phyloP scores from a whole-genome alignment of 2,797 vertebrate genomes.

The Oreortyx pictus region DNA sequence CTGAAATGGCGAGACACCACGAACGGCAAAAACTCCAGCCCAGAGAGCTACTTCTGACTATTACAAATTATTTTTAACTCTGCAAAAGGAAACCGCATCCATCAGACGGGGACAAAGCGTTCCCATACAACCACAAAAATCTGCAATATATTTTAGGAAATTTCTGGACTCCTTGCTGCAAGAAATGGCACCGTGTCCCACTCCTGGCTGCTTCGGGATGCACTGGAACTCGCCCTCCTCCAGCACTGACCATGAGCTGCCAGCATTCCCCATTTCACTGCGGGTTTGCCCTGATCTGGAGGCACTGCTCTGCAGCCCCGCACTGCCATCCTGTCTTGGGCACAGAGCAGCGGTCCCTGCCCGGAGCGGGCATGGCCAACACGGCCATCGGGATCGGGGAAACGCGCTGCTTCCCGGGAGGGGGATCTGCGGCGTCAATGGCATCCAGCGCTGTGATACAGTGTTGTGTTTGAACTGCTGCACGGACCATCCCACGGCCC shows the following conservation, averaged over 20 bases:
- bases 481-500: background rate
- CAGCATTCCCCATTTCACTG: background rate
- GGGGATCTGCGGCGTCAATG: background rate
- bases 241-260: rapidly evolving
- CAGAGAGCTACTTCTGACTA: background rate
- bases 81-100: background rate
- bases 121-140: rapidly evolving
- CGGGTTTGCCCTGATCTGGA: background rate
- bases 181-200: rapidly evolving
- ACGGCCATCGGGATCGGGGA: too few relatives aligned
- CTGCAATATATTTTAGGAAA: rapidly evolving
- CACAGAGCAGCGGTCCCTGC: background rate
- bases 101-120: background rate
- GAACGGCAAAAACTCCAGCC: background rate
- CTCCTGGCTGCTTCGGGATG: rapidly evolving
- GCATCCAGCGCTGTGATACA: background rate
- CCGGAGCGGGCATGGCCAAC: background rate
- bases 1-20: rapidly evolving
- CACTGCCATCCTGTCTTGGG: background rate
- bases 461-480: background rate
- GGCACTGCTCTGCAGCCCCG: too few relatives aligned
- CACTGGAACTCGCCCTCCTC: background rate
- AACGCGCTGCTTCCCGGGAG: too few relatives aligned
- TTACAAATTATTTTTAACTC: background rate
- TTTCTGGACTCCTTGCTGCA: background rate